Evolutionary conservation across 2,888 invertebrate species (phyloP), one percentile per base, ranked within the genome.

Genomic region (Tetragonisca angustula): DNA sequence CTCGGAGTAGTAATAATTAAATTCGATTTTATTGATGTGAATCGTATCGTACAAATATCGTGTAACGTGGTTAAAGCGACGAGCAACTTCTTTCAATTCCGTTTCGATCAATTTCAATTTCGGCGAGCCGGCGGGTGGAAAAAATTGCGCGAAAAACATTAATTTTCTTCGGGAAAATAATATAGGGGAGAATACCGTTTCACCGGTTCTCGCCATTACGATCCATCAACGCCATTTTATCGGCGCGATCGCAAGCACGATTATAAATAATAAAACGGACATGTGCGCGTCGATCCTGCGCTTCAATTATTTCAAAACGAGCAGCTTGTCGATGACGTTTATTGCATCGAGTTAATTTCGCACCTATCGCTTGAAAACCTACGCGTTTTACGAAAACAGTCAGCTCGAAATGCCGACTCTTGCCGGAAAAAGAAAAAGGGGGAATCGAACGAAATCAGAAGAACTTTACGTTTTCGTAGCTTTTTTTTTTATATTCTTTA

Each of bases 301-400:
- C 43, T 54, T 81, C 71, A 67, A 81, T 81, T 81, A 81, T 72
- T 76, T 75, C 67, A 68, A 79, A 79, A 73, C 78, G 73, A 64
- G 59, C 67, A 67, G 79, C 79, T 68, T 59, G 67, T 52, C 73
- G 52, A 61, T 79, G 73, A 79, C 79, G 73, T 73, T 79, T 79
- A 79, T 79, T 67, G 79, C 73, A 21, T 50, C 79, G 52, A 56
- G 72, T 72, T 72, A 72, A 79, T 73, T 79, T 79, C 61, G n/a
- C 65, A 19, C 59, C 62, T 61, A 73, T 73, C 73, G 62, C 32
- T 36, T n/a, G 56, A 50, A 65, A 68, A 54, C 68, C 72, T 43
- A 59, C 67, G 75, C 64, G 52, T 43, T 65, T 24, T 36, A 54
- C 74, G 52, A 13, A 32, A 24, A 43, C 54, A 24, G 32, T 4